Base-by-base conservation (phyloP, 2,113 vertebrate species). In the Mus spicilegus region DNA sequence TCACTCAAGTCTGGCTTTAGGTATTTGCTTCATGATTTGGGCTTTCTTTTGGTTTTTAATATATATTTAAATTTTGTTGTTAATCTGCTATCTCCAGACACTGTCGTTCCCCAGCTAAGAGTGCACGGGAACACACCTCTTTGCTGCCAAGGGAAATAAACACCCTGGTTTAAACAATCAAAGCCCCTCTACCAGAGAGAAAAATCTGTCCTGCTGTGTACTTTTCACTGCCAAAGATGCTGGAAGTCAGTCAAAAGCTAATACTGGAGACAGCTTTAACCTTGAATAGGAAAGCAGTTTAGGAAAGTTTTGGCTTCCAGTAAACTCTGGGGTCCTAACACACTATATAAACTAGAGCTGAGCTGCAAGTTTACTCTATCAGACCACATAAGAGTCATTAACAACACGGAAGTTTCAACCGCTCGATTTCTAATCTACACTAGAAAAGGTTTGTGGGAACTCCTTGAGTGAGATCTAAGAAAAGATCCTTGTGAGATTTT, bases 221-320 rank as follows among this genome's bases (percentile, higher is more conserved):
- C n/a, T 39, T 93, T 85, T 85, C 16, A 76, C 16, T 88, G 75
- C 76, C 80, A 97, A 85, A 51, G 69, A 81, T 75, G 49, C 65
- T 93, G 81, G 89, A 96, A 42, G 13, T 78, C 80, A 46, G 69
- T 93, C 76, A 92, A 92, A 95, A 67, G 33, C 24, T 86, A 86
- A 13, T n/a, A 36, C 39, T 42, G 7, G 58, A 20, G 94, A 91
- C 0, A 61, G 36, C 75, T 95, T 81, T 36, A 95, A 33, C 20
- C 13, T 76, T 39, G 9, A 30, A 61, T 13, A 76, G 10, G 56
- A 30, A 87, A 80, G 61, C 5, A 13, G 20, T 51, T 93, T 87
- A 90, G 91, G 81, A 82, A 95, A 85, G 22, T 75, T 54, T 90
- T 33, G 20, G 51, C 30, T 95, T 96, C n/a, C 85, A 82, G 82